Evolutionary conservation across 1,140 invertebrate genomes (phyloP).

Genomic region (Drosophila ironensis): DNA sequence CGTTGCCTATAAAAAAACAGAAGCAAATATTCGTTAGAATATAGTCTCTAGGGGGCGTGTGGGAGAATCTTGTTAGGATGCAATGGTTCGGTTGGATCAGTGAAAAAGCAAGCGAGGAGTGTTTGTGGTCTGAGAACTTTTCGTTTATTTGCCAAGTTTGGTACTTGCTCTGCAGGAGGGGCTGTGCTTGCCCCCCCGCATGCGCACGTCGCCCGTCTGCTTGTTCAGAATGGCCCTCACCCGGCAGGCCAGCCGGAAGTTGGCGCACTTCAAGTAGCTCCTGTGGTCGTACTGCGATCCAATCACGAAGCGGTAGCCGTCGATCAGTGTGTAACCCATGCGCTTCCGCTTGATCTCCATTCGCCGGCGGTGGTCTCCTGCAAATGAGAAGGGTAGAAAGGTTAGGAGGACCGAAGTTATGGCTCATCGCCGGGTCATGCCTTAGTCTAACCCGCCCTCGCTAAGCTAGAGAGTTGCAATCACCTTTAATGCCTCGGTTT

Average conservation of each 20-base stretch:
- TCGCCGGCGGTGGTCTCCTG: background rate
- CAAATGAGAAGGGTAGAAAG: no score
- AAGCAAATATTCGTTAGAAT: no score
- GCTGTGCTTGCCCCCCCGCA: slow-evolving; percentile 60
- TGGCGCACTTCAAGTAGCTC: slow-evolving; percentile 72
- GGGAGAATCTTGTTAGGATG: background rate
- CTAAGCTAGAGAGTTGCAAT: no score
- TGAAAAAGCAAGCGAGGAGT: slow-evolving; percentile 57
- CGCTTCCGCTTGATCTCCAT: background rate
- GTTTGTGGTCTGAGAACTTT: slow-evolving; percentile 14
- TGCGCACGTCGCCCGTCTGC: slow-evolving; percentile 44
- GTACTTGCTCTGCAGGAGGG: slow-evolving; percentile 37
- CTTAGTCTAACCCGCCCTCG: no score
- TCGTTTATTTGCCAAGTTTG: slow-evolving; percentile 48
- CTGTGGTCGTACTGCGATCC: slow-evolving; percentile 60
- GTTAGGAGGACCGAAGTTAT: no score
- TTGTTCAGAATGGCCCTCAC: slow-evolving; percentile 70
- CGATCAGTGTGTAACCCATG: slow-evolving; percentile 30
- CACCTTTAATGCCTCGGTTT: no score
- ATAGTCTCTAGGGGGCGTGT: no score
- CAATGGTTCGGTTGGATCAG: slow-evolving; percentile 13
- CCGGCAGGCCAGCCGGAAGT: slow-evolving; percentile 66
- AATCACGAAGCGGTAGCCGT: slow-evolving; percentile 69
- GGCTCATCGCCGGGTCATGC: no score
- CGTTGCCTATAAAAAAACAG: slow-evolving; percentile 4